Evolutionary conservation across 2,888 invertebrate species (phyloP), one percentile per base, ranked within the genome.

Genomic region (Leistus spinibarbis): DNA sequence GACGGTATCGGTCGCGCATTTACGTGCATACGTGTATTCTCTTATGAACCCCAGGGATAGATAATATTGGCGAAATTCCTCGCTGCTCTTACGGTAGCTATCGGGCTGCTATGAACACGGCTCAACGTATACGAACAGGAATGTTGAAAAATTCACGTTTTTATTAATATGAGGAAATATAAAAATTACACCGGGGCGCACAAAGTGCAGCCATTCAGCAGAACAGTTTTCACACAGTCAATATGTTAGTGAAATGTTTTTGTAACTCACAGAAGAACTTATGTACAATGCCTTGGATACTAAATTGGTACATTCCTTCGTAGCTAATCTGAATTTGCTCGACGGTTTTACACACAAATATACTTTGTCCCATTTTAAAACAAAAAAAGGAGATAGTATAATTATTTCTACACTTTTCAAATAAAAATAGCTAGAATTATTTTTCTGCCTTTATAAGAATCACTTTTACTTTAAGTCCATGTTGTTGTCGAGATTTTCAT

Each of bases 71-170:
- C 40, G 13, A 40, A 40, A 40, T 40, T 40, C 40, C 40, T 40
- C 40, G 40, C 40, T 40, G 40, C 40, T 40, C 40, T 40, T 40
- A 7, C 13, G 40, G 7, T 40, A 40, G 40, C 7, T 40, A 40
- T 13, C 5, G 40, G 7, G 40, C 40, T 40, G 40, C 7, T 40
- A 40, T 40, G 40, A 40, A 13, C n/a, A n/a, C n/a, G 13, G 7
- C 10, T 40, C 40, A 10, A 40, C 40, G 40, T 40, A 40, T 40
- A 40, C 40, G 40, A 40, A 40, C 5, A 40, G 40, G 40, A 40
- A 40, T 67, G 54, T 67, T 54, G 67, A 54, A 22, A 54, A 17
- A 67, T 67, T 67, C 54, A 68, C 24, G 64, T 40, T 40, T 3
- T 10, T 40, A 40, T 40, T 40, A 40, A 40, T 40, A 40, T 40